Base-by-base conservation (phyloP, 2,113 vertebrate species). In the Deroptyus accipitrinus region DNA sequence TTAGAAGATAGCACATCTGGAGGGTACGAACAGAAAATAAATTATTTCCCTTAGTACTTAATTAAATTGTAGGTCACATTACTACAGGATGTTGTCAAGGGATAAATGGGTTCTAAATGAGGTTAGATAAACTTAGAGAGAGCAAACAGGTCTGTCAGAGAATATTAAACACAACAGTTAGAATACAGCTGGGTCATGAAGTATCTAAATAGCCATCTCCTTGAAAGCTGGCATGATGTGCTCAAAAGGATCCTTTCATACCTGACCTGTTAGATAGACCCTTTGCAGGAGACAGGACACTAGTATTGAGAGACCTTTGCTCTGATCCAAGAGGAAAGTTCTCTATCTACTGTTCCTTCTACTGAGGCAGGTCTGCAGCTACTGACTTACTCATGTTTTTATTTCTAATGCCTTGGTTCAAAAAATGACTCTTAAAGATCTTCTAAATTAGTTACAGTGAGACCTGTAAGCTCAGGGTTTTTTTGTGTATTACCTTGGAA, bases 41-140 rank as follows among this genome's bases (percentile, higher is more conserved):
- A 54, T 67, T 86, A 52, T 69, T 81, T 67, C 39, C 1, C 10
- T 52, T 52, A 59, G 25, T 33, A 75, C 22, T 57, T 91, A 92
- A 94, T 89, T 88, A 74, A 90, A 95, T 66, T 86, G 37, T 54
- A 86, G 25, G 51, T 46, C 28, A 30, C 73, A 83, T 88, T 94
- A 90, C 59, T 80, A 78, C 76, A 96, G 73, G 64, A 94, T 78
- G 69, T 41, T 91, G 41, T 63, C 39, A 86, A 74, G 46, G 44
- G 39, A 78, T 78, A 94, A 92, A 81, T 59, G 37, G 46, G 31
- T 59, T 91, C 76, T 86, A 61, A 70, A 95, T 67, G 35, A 76
- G n/a, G 75, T 92, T 78, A 91, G 14, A 81, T 76, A 64, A 91
- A 91, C 49, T 74, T 10, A 41, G 5, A 83, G 79, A 66, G 52